These are phyloP conservation scores for Eupithecia insigniata DNA, from an alignment of 2,888 invertebrate species.

Conservation along the genomic window DNA sequence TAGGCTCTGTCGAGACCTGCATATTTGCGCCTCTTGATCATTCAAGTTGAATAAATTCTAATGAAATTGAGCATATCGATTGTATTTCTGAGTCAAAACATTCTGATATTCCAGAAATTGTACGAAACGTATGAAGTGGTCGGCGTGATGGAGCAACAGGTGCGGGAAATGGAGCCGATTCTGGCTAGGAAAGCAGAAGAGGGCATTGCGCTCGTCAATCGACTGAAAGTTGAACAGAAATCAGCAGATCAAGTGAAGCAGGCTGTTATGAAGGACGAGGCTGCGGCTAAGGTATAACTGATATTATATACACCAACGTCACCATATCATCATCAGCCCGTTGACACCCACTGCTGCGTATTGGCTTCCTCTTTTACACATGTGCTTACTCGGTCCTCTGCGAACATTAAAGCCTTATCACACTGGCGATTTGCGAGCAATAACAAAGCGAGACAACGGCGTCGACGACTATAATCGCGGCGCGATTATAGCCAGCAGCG, in stretches of 20 bases:
- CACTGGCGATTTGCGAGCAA: too few relatives aligned
- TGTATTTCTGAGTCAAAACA: not conserved
- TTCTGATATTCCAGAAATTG: conserved; percentile 84
- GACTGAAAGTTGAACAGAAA: conserved; percentile 90
- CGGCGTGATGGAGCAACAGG: conserved; percentile 92
- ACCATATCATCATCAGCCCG: not conserved
- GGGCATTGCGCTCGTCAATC: conserved; percentile 89
- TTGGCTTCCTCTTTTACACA: not conserved
- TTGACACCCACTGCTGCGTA: not conserved
- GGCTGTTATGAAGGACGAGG: conserved; percentile 92
- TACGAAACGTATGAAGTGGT: conserved; percentile 92
- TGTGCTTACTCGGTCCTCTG: not conserved
- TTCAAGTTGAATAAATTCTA: not conserved
- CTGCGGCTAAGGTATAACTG: conserved; percentile 87
- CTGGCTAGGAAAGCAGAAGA: conserved; percentile 89
- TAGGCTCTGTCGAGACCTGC: too few relatives aligned
- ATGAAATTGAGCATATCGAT: not conserved
- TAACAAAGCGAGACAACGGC: too few relatives aligned
- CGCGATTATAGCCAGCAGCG: too few relatives aligned
- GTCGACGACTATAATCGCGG: too few relatives aligned
- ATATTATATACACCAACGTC: not conserved
- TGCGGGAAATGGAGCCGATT: conserved; percentile 91
- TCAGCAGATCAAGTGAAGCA: conserved; percentile 92
- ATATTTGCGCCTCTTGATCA: too few relatives aligned
- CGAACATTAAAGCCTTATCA: too few relatives aligned